Evolutionary conservation across 2,797 vertebrate genomes (phyloP).

Genomic region (Eulemur rubriventer): DNA sequence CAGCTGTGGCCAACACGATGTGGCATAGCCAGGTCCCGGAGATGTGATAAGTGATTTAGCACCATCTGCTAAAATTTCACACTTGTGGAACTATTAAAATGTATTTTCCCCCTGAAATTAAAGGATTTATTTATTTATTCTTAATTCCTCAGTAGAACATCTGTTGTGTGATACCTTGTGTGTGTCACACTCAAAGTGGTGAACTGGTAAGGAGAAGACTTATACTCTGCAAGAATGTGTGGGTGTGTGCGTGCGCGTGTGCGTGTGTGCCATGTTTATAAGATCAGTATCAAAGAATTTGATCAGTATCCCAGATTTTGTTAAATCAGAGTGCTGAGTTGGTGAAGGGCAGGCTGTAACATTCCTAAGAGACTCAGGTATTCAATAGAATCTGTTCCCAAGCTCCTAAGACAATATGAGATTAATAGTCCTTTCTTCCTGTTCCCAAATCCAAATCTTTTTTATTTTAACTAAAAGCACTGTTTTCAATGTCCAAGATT

Average conservation of each 20-base stretch:
- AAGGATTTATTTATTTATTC: slow-evolving; percentile 36
- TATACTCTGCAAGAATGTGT: not conserved
- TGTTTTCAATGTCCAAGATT: not conserved
- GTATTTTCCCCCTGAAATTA: not conserved
- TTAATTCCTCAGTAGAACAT: slow-evolving; percentile 26
- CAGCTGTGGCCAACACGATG: not conserved
- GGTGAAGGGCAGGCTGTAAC: not conserved
- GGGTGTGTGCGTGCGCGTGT: too few relatives aligned
- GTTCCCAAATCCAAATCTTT: not conserved
- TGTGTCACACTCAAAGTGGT: not conserved
- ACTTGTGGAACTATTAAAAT: slow-evolving; percentile 40
- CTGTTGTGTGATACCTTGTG: not conserved
- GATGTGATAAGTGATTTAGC: slow-evolving; percentile 61
- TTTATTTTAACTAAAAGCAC: not conserved
- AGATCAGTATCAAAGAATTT: not conserved
- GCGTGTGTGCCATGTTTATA: not conserved
- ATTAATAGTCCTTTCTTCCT: not conserved
- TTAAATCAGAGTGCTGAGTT: slow-evolving; percentile 1
- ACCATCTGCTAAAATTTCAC: slow-evolving; percentile 68
- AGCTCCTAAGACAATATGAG: not conserved
- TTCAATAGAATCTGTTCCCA: slow-evolving; percentile 13
- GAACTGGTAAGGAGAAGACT: not conserved
- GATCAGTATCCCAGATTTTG: not conserved
- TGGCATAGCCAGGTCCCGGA: slow-evolving; percentile 32
- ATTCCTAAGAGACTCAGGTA: not conserved